Evolutionary conservation across 1,140 invertebrate genomes (phyloP).

Genomic region (Caenorhabditis briggsae): DNA sequence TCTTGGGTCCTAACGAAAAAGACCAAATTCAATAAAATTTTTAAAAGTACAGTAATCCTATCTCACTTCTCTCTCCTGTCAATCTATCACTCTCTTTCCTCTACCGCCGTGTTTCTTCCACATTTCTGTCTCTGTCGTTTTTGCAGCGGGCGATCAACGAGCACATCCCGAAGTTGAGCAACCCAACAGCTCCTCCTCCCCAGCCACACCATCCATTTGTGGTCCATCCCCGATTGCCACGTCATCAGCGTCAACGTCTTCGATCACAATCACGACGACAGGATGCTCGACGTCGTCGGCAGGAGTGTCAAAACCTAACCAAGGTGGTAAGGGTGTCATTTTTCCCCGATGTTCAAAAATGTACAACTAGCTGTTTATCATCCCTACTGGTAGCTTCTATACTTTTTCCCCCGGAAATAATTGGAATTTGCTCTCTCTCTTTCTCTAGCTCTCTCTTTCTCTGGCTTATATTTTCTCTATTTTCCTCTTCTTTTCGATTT

Average conservation of each 20-base stretch:
- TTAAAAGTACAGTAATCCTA: not conserved
- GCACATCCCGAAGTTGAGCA: slow-evolving; percentile 76
- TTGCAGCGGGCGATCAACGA: slow-evolving; percentile 74
- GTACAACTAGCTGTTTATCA: not conserved
- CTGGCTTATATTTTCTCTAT: slow-evolving; percentile 9
- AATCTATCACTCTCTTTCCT: not conserved
- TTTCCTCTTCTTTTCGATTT: not conserved
- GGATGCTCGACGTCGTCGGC: not conserved
- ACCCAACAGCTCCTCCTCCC: slow-evolving; percentile 7
- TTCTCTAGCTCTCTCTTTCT: not conserved
- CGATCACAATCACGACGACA: slow-evolving; percentile 36
- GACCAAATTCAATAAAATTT: no score
- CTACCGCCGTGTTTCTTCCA: not conserved
- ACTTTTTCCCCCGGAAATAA: not conserved
- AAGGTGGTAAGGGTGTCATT: slow-evolving; percentile 11
- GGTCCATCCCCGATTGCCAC: slow-evolving; percentile 15
- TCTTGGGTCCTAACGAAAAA: not conserved
- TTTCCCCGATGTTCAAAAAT: not conserved
- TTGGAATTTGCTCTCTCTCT: no score
- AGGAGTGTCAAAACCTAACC: slow-evolving; percentile 5
- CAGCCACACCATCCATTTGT: slow-evolving; percentile 22
- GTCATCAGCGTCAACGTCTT: slow-evolving; percentile 32
- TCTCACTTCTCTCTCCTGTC: not conserved
- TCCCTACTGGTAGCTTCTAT: slow-evolving; percentile 9
- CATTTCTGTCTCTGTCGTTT: slow-evolving; percentile 42